A percentile compares a stretch with the other conserved stretches of the same genome.
Evolutionary conservation across 2,888 invertebrate genomes (phyloP).

Genomic region (Linyphia triangularis): DNA sequence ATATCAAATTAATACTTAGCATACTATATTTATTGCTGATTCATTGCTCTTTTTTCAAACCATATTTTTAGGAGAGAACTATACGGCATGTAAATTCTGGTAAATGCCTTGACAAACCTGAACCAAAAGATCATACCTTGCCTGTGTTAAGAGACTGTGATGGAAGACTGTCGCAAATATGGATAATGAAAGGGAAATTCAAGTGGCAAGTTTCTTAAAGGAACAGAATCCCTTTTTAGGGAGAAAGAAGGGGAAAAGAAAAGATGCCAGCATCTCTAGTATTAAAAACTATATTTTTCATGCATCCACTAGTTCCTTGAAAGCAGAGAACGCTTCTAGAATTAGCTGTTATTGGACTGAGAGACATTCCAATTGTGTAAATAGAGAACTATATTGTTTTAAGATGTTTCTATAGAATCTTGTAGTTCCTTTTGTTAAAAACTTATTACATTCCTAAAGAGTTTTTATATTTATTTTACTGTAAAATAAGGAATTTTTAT

Average conservation of each 20-base stretch:
- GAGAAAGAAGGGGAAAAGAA: neutral
- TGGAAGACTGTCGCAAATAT: conserved; percentile 87
- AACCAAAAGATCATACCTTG: conserved; percentile 86
- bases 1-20: too few species aligned
- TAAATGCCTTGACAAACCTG: conserved; percentile 92
- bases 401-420: neutral
- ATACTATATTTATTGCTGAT: too few species aligned
- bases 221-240: neutral
- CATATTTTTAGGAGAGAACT: conserved; percentile 61
- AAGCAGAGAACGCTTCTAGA: conserved; percentile 5
- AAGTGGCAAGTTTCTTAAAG: conserved; percentile 87
- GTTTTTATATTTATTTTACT: conserved; percentile 19
- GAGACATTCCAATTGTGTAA: neutral
- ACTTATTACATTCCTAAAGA: conserved; percentile 18
- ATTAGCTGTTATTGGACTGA: conserved; percentile 12
- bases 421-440: conserved; percentile 26
- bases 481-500: conserved; percentile 25
- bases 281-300: conserved; percentile 40
- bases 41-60: neutral
- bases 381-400: conserved; percentile 15
- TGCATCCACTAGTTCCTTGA: conserved; percentile 29
- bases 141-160: conserved; percentile 89
- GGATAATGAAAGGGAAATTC: conserved; percentile 96
- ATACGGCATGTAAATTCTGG: conserved; percentile 91
- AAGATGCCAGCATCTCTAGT: conserved; percentile 16